phyloP scores from a whole-genome alignment of 2,888 invertebrate genomes.

The Diploptera punctata region DNA sequence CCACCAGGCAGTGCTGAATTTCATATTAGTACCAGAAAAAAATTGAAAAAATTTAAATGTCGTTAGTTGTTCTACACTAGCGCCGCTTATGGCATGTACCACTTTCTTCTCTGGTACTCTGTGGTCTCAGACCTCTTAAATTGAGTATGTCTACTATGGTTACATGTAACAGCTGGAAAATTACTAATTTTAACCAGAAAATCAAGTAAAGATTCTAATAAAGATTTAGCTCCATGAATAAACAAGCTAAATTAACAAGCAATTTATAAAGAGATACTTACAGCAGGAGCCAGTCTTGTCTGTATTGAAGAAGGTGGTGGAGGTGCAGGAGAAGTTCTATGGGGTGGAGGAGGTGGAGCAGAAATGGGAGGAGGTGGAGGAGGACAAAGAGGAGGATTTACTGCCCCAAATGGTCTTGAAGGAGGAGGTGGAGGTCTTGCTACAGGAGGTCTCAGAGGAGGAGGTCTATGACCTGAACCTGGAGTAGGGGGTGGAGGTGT shows the following conservation, averaged over 20 bases:
- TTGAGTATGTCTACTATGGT: too few species aligned
- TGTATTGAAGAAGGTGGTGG: conserved; percentile 51
- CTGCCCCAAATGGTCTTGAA: conserved; percentile 47
- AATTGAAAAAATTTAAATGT: too few species aligned
- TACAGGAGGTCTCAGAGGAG: conserved; percentile 51
- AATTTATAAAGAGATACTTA: conserved; percentile 32
- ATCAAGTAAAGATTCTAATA: too few species aligned
- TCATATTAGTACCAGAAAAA: too few species aligned
- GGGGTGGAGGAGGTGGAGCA: conserved; percentile 50
- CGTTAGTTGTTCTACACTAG: too few species aligned
- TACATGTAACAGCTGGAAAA: too few species aligned
- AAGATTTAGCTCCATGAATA: neutral
- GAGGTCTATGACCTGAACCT: neutral
- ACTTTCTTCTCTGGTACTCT: too few species aligned
- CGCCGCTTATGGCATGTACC: too few species aligned
- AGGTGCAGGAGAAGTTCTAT: conserved; percentile 49
- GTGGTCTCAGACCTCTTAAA: too few species aligned
- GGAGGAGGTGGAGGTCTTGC: conserved; percentile 59
- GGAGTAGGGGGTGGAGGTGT: conserved; percentile 26
- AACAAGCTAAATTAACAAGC: neutral
- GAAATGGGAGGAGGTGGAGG: conserved; percentile 61
- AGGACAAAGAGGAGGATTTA: conserved; percentile 53
- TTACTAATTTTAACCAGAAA: too few species aligned
- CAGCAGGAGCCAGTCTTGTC: conserved; percentile 41
- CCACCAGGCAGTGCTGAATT: too few species aligned